phyloP scores from a whole-genome alignment of 2,888 invertebrate species.

The Odontocolon sp. region DNA sequence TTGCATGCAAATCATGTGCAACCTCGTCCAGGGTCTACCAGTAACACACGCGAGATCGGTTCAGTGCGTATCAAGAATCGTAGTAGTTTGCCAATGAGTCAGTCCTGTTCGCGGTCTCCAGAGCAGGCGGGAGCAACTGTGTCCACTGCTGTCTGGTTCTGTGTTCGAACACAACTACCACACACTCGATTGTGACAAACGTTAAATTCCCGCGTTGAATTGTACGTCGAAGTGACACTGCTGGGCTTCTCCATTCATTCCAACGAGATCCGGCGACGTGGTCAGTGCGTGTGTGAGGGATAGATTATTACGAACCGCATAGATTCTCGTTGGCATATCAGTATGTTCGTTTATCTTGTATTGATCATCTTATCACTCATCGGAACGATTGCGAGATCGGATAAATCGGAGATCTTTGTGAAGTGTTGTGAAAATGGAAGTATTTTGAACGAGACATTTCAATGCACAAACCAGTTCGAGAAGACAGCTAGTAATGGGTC shows the following conservation, averaged over 20 bases:
- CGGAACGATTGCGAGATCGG: slow-evolving; percentile 15
- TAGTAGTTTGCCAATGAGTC: slow-evolving; percentile 42
- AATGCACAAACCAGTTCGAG: slow-evolving; percentile 50
- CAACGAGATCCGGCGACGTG: slow-evolving; percentile 7
- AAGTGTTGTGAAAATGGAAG: slow-evolving; percentile 61
- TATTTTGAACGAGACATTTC: slow-evolving; percentile 55
- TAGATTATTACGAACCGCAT: slow-evolving; percentile 28
- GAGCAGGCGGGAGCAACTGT: not conserved
- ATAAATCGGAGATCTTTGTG: not conserved
- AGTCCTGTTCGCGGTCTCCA: not conserved
- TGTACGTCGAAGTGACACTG: not conserved
- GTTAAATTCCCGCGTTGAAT: slow-evolving; percentile 3
- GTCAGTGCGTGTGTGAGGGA: slow-evolving; percentile 13
- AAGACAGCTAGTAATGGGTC: slow-evolving; percentile 15
- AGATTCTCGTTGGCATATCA: slow-evolving; percentile 24
- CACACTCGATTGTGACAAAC: not conserved
- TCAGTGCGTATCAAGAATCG: slow-evolving; percentile 30
- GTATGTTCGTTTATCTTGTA: slow-evolving; percentile 44
- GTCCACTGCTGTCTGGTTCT: slow-evolving; percentile 6
- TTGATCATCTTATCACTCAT: slow-evolving; percentile 17
- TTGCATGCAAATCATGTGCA: slow-evolving; percentile 23
- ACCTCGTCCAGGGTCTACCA: not conserved
- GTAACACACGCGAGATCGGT: not conserved
- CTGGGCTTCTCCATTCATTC: not conserved
- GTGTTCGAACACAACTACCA: not conserved